Evolutionary conservation across 2,797 vertebrate genomes (phyloP).

Genomic region (Naso thynnoides): DNA sequence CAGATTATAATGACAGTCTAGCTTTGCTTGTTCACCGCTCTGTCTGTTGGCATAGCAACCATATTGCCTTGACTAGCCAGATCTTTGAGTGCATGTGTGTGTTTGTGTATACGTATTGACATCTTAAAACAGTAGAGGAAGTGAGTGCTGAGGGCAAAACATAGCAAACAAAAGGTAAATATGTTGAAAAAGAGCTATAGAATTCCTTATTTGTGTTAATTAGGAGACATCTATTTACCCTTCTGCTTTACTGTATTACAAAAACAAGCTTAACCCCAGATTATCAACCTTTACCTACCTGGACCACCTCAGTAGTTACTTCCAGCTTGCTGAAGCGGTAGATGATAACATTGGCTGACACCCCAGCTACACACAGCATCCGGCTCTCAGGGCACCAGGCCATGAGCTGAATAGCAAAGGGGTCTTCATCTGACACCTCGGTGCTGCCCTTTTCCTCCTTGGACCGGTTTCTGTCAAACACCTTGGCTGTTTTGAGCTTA

Average conservation of each 20-base stretch:
- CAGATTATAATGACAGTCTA: slow-evolving; percentile 63
- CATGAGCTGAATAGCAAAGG: slow-evolving; percentile 97
- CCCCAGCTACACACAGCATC: slow-evolving; percentile 96
- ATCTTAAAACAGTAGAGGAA: slow-evolving; percentile 21
- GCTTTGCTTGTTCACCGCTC: slow-evolving; percentile 66
- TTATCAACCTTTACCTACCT: slow-evolving; percentile 82
- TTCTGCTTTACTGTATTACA: neutral
- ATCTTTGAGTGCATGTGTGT: slow-evolving; percentile 42
- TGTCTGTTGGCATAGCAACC: slow-evolving; percentile 82
- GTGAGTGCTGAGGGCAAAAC: neutral
- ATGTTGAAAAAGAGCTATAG: neutral
- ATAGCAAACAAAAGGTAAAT: neutral
- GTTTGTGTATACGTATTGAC: slow-evolving; percentile 12
- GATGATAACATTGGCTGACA: slow-evolving; percentile 95
- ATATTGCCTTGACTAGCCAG: slow-evolving; percentile 65
- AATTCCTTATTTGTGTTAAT: neutral
- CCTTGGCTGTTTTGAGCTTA: slow-evolving; percentile 98
- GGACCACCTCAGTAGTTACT: slow-evolving; percentile 93
- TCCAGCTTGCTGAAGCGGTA: slow-evolving; percentile 98
- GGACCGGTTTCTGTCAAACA: slow-evolving; percentile 95
- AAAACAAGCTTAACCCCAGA: slow-evolving; percentile 1
- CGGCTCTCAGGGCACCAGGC: slow-evolving; percentile 97
- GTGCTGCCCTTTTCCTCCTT: slow-evolving; percentile 94
- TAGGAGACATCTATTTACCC: neutral
- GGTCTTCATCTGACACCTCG: slow-evolving; percentile 97